Conservation (phyloP, 2,113 vertebrate species). For the Halcyon malimbica region DNA sequence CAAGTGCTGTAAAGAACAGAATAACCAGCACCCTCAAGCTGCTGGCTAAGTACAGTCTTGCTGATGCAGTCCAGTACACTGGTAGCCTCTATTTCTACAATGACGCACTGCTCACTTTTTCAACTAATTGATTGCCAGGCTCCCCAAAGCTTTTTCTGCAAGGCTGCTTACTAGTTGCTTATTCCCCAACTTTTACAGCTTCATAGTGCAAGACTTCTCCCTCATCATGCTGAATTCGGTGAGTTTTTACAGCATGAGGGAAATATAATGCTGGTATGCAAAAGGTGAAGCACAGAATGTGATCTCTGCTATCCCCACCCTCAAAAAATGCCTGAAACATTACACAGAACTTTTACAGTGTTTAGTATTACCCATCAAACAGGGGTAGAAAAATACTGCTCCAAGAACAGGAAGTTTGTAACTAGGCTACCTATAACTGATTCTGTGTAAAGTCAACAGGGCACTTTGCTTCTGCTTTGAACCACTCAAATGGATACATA, state of each 20-base stretch:
- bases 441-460: background rate
- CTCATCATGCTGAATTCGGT: background rate
- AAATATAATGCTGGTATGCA: background rate
- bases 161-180: background rate
- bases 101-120: background rate
- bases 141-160: background rate
- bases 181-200: background rate
- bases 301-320: background rate
- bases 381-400: no score
- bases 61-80: background rate
- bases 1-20: background rate
- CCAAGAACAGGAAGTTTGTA: background rate
- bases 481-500: background rate
- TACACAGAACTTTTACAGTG: background rate
- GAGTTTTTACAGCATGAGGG: background rate
- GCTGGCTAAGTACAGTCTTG: background rate
- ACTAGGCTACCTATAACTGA: background rate
- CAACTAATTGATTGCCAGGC: background rate
- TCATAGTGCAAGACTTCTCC: background rate
- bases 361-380: background rate
- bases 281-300: background rate
- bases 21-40: background rate
- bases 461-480: background rate
- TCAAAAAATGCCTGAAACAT: background rate
- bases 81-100: background rate